Base-by-base conservation (phyloP, 37 sponge, comb jelly and placozoan genomes). In the Beroe ovata region DNA sequence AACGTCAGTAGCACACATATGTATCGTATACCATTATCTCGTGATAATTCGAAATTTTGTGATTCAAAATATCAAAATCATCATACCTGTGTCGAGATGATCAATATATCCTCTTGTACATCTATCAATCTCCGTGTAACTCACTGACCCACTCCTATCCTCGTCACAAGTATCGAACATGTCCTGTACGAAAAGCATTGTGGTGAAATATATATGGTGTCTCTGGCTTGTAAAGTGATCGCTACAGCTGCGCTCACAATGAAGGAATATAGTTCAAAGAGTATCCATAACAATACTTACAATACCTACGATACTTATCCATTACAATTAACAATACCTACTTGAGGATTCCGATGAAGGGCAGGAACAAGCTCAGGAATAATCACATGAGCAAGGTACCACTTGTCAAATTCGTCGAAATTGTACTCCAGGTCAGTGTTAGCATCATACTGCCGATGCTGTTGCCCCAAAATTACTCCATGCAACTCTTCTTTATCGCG, bases 91-190 rank as follows among this genome's bases (percentile, higher is more conserved):
- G 14, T 66, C 69, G 8, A 25, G 32, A 37, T 66, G 69, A 66
- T 66, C 69, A 18, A 66, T 66, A 32, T 66, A 30, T 30, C 69
- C 69, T 6, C 8, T 33, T 29, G 30, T 29, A 33, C 69, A 66
- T 0, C 1, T 30, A 32, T 66, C 69, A 4, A 25, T 66, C 69
- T 66, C 69, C 2, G 29, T 1, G 69, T 66, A 66, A 37, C 35
- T 33, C 32, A 66, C 25, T 19, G 30, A 26, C 0, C 69, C 69
- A 16, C 34, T 37, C 36, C 36, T 30, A 66, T 66, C 36, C 36
- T 32, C 30, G 34, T 66, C 69, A 66, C 69, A 66, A 26, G 69
- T 37, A 4, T 66, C 36, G 16, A 66, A 66, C 69, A 66, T 66
- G 16, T 30, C 32, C 69, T 66, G 69, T 11, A n/a, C n/a, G n/a